phyloP scores from a whole-genome alignment of 2,888 invertebrate genomes.

The Morinoia aosen region DNA sequence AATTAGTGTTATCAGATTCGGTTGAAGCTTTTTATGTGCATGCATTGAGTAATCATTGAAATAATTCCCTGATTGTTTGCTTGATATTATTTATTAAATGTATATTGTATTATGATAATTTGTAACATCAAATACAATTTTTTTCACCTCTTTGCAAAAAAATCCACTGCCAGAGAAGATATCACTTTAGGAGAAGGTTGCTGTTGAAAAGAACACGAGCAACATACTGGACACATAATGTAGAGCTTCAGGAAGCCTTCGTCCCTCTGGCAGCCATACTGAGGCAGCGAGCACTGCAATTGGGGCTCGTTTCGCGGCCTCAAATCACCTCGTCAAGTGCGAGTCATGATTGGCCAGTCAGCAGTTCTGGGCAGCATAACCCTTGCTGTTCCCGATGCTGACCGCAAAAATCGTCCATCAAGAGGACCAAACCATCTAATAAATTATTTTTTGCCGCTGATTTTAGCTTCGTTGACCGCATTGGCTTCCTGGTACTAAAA shows the following conservation, averaged over 20 bases:
- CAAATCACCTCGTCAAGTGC: not conserved
- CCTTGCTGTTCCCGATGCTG: not conserved
- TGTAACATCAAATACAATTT: no score
- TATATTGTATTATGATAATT: no score
- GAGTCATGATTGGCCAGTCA: slow-evolving; percentile 17
- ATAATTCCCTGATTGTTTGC: no score
- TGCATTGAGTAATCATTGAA: no score
- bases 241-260: not conserved
- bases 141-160: not conserved
- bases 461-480: not conserved
- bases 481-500: not conserved
- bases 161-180: not conserved
- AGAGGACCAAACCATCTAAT: not conserved
- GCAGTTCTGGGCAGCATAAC: not conserved
- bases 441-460: not conserved
- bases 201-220: not conserved
- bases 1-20: no score
- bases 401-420: not conserved
- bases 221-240: not conserved
- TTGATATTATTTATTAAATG: no score
- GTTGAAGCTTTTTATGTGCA: no score
- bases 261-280: not conserved
- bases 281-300: not conserved
- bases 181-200: not conserved
- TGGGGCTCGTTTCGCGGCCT: not conserved